Percentiles rank a stretch among this genome's conserved stretches.
phyloP scores from a whole-genome alignment of 2,888 invertebrate species.

The Agrypnus murinus region DNA sequence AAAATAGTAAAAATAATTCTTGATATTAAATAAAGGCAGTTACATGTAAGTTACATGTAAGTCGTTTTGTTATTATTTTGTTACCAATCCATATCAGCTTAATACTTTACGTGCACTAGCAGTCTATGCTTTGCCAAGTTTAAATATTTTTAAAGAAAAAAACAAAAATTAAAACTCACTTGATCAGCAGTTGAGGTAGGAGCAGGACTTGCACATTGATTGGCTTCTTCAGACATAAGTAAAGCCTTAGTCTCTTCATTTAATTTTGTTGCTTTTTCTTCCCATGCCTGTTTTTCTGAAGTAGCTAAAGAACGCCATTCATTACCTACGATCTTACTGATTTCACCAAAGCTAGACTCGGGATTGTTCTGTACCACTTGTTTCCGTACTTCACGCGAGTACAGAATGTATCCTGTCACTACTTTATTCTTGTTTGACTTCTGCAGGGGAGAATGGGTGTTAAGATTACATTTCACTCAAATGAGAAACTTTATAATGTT shows the following conservation, averaged over 20 bases:
- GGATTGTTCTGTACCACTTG: constrained; percentile 95
- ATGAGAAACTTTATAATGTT: constrained; percentile 7
- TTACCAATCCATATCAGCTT: too few relatives aligned
- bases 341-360: constrained; percentile 93
- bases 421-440: constrained; percentile 83
- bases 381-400: constrained; percentile 96
- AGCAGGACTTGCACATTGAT: constrained; percentile 70
- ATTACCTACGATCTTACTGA: constrained; percentile 83
- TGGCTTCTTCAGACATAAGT: constrained; percentile 73
- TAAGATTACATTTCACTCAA: constrained; percentile 27
- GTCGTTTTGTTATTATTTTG: too few relatives aligned
- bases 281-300: constrained; percentile 93
- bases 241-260: constrained; percentile 89
- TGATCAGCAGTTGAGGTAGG: constrained; percentile 67
- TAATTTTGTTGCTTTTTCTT: constrained; percentile 91
- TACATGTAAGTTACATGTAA: too few relatives aligned
- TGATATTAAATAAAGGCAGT: too few relatives aligned
- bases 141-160: constrained; percentile 3
- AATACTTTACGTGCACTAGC: neutral
- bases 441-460: constrained; percentile 58
- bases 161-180: constrained; percentile 57
- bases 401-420: constrained; percentile 97
- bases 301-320: constrained; percentile 96
- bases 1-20: too few relatives aligned
- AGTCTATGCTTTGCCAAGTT: neutral